These are phyloP conservation scores for Druon quercuslanigerum DNA, from an alignment of 1,140 invertebrate species.

Conservation along the genomic window DNA sequence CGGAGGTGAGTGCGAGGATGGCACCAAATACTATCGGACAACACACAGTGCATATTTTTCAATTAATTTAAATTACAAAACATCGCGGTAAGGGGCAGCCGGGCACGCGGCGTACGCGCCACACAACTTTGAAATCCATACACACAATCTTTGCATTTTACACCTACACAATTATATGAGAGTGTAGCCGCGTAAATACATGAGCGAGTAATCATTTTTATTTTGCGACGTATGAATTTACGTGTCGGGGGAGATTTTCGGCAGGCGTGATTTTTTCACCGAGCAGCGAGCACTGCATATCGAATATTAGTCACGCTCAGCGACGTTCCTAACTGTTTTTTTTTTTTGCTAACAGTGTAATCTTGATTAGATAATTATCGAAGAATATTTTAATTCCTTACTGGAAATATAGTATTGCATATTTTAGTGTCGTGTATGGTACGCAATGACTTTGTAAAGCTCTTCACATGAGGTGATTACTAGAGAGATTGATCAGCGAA, in stretches of 20 bases:
- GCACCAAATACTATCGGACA: slow-evolving; percentile 63
- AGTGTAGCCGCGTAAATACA: slow-evolving; percentile 52
- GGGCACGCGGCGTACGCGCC: slow-evolving; percentile 39
- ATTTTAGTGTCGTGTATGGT: too few species aligned
- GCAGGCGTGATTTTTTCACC: slow-evolving; percentile 47
- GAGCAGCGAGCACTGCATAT: neutral
- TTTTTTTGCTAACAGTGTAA: too few species aligned
- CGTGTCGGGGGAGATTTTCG: slow-evolving; percentile 57
- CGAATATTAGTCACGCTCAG: neutral
- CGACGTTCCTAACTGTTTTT: too few species aligned
- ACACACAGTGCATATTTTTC: slow-evolving; percentile 73
- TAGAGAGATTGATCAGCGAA: too few species aligned
- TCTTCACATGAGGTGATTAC: too few species aligned
- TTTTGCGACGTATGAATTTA: slow-evolving; percentile 59
- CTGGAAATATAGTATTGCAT: too few species aligned
- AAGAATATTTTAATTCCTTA: too few species aligned
- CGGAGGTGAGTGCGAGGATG: slow-evolving; percentile 34
- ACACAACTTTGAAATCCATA: slow-evolving; percentile 42
- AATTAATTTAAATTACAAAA: slow-evolving; percentile 75
- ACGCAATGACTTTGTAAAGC: too few species aligned
- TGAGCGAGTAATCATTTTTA: slow-evolving; percentile 68
- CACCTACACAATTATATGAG: neutral
- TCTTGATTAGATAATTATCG: too few species aligned
- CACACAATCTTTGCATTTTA: slow-evolving; percentile 35
- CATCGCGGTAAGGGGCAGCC: slow-evolving; percentile 65